phyloP scores from a whole-genome alignment of 2,888 invertebrate species.

The Agrenia bidenticulata region DNA sequence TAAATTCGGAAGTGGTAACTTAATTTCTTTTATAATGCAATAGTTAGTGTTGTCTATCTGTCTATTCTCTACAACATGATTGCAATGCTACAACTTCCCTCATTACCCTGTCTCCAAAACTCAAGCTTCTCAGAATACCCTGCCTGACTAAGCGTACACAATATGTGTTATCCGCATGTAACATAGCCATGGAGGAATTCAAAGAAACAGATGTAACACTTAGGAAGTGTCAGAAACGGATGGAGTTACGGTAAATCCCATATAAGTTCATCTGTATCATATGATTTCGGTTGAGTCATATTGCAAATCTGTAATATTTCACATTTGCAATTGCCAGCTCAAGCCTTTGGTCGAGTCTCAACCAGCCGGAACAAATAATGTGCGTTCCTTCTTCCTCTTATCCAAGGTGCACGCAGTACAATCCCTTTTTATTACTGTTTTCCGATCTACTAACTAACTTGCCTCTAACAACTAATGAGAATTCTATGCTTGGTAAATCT shows the following conservation, averaged over 20 bases:
- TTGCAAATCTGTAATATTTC: not conserved
- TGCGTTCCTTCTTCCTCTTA: not conserved
- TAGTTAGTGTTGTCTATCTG: not conserved
- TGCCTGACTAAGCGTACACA: not conserved
- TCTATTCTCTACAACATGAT: not conserved
- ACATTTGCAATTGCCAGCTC: not conserved
- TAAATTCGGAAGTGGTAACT: not conserved
- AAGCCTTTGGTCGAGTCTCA: conserved; percentile 1
- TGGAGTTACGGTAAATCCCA: conserved; percentile 15
- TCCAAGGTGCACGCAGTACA: not conserved
- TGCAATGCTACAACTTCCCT: not conserved
- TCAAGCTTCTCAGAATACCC: no score
- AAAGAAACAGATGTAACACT: not conserved
- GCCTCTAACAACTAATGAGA: conserved; percentile 1
- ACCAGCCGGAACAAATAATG: conserved; percentile 8
- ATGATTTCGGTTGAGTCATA: not conserved
- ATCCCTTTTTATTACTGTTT: conserved; percentile 5
- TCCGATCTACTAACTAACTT: not conserved
- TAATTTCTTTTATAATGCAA: not conserved
- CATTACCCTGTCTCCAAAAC: not conserved
- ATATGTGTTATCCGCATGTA: not conserved
- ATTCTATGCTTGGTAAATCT: not conserved
- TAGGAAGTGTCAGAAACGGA: conserved; percentile 8
- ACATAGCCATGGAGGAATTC: not conserved
- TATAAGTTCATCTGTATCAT: conserved; percentile 20